Evolutionary conservation across 2,797 vertebrate species (phyloP).

Genomic region (Nyctibius grandis): DNA sequence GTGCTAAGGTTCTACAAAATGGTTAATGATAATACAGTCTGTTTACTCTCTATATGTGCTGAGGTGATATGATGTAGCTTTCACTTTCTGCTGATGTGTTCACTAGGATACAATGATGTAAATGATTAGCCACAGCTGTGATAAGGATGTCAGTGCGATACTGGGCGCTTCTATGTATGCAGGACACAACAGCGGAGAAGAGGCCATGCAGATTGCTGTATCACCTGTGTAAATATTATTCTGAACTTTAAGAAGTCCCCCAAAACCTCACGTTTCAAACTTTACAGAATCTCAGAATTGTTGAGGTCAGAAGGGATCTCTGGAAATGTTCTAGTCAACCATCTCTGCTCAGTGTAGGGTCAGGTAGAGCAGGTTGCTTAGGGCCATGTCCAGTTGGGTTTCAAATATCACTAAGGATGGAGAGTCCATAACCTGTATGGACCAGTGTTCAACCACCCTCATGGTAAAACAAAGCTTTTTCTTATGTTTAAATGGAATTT

Average conservation of each 20-base stretch:
- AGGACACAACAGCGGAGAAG: background rate
- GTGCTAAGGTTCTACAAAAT: rapidly evolving
- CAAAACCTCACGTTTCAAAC: background rate
- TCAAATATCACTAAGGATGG: background rate
- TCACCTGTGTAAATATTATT: background rate
- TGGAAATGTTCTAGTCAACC: background rate
- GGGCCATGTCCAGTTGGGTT: background rate
- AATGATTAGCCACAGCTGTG: background rate
- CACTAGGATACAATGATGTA: background rate
- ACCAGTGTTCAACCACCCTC: background rate
- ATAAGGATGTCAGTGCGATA: background rate
- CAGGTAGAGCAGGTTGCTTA: background rate
- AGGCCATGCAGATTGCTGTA: background rate
- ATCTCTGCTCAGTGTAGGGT: background rate
- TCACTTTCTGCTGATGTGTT: background rate
- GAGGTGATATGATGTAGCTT: background rate
- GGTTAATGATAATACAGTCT: background rate
- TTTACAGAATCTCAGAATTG: background rate
- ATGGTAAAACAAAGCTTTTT: background rate
- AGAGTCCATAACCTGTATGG: background rate
- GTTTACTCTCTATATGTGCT: background rate
- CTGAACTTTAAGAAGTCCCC: background rate
- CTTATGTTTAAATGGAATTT: background rate
- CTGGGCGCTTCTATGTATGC: background rate
- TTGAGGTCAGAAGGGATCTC: background rate